Base-by-base conservation (phyloP, 2,888 invertebrate genomes). In the Epirrhoe tristata region DNA sequence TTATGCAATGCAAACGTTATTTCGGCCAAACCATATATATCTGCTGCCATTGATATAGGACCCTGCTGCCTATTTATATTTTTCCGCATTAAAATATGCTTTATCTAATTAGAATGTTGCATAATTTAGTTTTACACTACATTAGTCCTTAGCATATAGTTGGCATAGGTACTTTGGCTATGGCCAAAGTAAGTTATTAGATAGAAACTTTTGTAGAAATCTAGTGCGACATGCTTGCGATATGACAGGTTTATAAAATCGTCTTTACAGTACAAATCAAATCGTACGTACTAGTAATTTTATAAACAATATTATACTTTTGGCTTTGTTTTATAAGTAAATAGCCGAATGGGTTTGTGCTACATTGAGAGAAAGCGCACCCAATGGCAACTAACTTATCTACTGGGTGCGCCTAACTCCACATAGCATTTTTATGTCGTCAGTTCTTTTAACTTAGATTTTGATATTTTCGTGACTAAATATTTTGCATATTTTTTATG, bases 401-500 rank as follows among this genome's bases (percentile, higher is more conserved):
- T 34, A 34, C 34, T 34, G 34, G 31, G 24, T 36, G 34, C 14
- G n/a, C 43, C 16, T 58, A 34, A 63, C 63, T 63, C 60, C 64
- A 52, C 51, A 32, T 59, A 64, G 62, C 66, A 66, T 58, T 50
- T 63, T 50, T 17, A 59, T 60, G 53, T 61, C 53, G 57, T 55
- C 31, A 62, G 55, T 59, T 61, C 65, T 62, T 59, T 54, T 39
- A 58, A 61, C 36, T 72, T 64, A 58, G 7, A 60, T 53, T 70
- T 60, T 57, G 48, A 58, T 69, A 31, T 57, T 54, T 56, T 60
- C 14, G 58, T 70, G 50, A 64, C 61, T 67, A 63, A 66, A 63
- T 56, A 64, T 63, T 67, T 63, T 67, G 62, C 50, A 71, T 61
- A 75, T 73, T 78, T 81, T 83, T 80, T 82, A 82, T 81, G 90